phyloP scores from a whole-genome alignment of 2,797 vertebrate species.

The Rhadinocentrus ornatus region DNA sequence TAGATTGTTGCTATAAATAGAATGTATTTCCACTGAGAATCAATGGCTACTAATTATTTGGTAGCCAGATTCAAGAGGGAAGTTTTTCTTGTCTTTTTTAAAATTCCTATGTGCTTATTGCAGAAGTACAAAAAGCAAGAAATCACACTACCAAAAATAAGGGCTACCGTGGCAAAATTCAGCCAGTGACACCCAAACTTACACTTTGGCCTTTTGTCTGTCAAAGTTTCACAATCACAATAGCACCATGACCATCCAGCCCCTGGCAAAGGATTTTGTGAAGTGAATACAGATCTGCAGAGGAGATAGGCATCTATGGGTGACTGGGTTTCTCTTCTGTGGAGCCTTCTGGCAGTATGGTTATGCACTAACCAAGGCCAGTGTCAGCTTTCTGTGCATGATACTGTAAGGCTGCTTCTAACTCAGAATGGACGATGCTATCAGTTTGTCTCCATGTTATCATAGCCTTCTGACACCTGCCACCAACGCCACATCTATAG shows the following conservation, averaged over 20 bases:
- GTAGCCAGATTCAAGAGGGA: constrained; percentile 69
- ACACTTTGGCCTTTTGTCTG: constrained; percentile 64
- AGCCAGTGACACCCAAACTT: constrained; percentile 47
- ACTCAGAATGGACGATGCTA: constrained; percentile 69
- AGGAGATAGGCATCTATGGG: constrained; percentile 66
- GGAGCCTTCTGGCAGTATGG: constrained; percentile 43
- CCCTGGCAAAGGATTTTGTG: constrained; percentile 57
- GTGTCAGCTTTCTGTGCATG: constrained; percentile 57
- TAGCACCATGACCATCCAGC: constrained; percentile 45
- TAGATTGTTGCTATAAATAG: constrained; percentile 81
- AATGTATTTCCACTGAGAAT: constrained; percentile 81
- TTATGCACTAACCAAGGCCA: constrained; percentile 30
- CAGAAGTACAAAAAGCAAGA: constrained; percentile 57
- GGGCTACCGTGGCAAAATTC: constrained; percentile 26
- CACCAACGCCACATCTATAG: constrained; percentile 71
- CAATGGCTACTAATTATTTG: constrained; percentile 84
- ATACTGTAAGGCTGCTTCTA: constrained; percentile 53
- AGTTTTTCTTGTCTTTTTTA: constrained; percentile 60
- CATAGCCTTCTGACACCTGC: constrained; percentile 79
- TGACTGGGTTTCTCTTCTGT: constrained; percentile 66
- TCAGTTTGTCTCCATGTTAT: constrained; percentile 82
- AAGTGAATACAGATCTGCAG: constrained; percentile 59
- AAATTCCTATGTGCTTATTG: constrained; percentile 55
- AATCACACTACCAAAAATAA: constrained; percentile 41
- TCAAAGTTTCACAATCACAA: constrained; percentile 65